phyloP scores from a whole-genome alignment of 2,888 invertebrate species.

The Ormyrus pomaceus region DNA sequence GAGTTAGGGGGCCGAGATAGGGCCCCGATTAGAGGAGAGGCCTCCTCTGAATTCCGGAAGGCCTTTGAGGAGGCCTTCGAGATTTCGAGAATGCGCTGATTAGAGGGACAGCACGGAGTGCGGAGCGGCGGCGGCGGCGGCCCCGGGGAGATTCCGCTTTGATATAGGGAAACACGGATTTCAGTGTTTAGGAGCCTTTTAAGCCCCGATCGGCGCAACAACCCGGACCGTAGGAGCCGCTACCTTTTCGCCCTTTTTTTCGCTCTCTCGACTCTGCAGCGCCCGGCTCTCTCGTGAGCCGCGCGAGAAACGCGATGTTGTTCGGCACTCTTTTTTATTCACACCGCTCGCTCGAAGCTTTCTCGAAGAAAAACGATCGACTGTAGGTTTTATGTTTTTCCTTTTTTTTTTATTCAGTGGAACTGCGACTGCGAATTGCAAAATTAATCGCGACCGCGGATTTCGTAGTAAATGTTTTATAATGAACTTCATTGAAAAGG shows the following conservation, averaged over 20 bases:
- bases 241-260: not conserved
- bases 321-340: constrained; percentile 4
- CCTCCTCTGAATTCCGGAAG: constrained; percentile 54
- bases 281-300: not conserved
- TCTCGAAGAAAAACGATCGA: too few relatives aligned
- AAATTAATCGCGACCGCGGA: too few relatives aligned
- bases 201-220: not conserved
- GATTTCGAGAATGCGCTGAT: constrained; percentile 57
- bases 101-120: constrained; percentile 19
- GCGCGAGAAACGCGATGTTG: constrained; percentile 5
- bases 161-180: constrained; percentile 53
- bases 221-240: too few relatives aligned
- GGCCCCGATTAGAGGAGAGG: constrained; percentile 11
- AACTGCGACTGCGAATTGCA: too few relatives aligned
- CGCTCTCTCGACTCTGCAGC: not conserved
- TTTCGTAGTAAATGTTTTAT: too few relatives aligned
- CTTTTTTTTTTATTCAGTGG: too few relatives aligned
- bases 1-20: constrained; percentile 31
- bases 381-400: too few relatives aligned
- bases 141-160: constrained; percentile 46
- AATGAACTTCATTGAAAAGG: too few relatives aligned
- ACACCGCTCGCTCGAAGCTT: not conserved
- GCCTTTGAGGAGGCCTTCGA: constrained; percentile 34
- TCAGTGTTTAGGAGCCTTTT: constrained; percentile 37
- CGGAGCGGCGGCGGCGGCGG: not conserved